Base-by-base conservation (phyloP, 2,888 invertebrate species). In the Campopleginae sp. region DNA sequence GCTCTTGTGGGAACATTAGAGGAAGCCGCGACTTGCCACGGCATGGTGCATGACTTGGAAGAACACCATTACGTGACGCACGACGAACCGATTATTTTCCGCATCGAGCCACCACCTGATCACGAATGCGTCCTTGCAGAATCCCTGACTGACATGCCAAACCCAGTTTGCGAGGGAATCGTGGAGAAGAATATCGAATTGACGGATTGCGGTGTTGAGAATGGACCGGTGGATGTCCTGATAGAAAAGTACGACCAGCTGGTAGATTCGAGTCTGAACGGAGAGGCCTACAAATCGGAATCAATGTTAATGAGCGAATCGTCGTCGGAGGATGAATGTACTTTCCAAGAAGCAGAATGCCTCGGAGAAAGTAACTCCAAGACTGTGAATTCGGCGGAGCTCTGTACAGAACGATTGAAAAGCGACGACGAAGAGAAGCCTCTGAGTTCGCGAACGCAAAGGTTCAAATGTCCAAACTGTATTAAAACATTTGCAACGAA, bases 401-500 rank as follows among this genome's bases (percentile, higher is more conserved):
- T 71, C 3, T 54, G 23, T 61, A 84, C 86, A 33, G 85, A 86
- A 54, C 63, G 33, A n/a, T 75, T 85, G 71, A 86, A 86, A 33
- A 88, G 86, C 23, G 88, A 91, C 23, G 91, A 91, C 31, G 92
- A 91, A 42, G 91, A 92, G 63, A 92, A 89, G 70, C 90, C 92
- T 14, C 78, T 91, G 31, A 91, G 91, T 84, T 82, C 85, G 1
- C 87, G 92, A 85, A 91, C 91, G 6, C 87, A 86, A 58, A 88
- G 91, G 75, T 87, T 90, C 54, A 92, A 90, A 54, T 92, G 92
- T 86, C 76, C 85, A 4, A 88, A 91, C 23, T 92, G 92, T 77
- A 89, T 91, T 44, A 92, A 91, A 79, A 89, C 90, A 7, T 93
- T 92, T 76, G 84, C 87, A 5, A 90, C 90, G 10, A 88, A 89